Conservation (phyloP, 2,113 vertebrate genomes). For the Recurvirostra avosetta region DNA sequence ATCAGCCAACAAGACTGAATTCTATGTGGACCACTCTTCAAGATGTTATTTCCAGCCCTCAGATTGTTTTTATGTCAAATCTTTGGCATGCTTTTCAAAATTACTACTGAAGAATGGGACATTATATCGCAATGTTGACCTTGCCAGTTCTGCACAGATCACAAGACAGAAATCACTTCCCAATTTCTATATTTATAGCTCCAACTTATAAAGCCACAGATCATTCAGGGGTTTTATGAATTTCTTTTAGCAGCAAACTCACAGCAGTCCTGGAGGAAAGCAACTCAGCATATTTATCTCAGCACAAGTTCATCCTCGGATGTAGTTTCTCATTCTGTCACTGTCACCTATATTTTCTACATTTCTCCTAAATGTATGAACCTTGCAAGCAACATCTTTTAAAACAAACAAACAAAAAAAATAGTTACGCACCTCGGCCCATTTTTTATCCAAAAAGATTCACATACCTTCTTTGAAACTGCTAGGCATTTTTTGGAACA, state of each 20-base stretch:
- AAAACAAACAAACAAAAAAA: neutral
- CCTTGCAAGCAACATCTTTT: neutral
- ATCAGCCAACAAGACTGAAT: neutral
- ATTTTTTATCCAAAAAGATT: neutral
- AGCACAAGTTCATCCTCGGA: neutral
- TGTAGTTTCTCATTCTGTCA: neutral
- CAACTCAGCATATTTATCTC: neutral
- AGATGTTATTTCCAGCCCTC: neutral
- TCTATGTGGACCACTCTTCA: neutral
- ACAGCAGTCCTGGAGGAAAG: neutral
- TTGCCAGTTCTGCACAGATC: neutral
- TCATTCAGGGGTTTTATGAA: neutral
- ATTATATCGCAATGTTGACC: neutral
- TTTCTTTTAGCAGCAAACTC: neutral
- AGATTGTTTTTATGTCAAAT: neutral
- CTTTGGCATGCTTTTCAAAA: neutral
- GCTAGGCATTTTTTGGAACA: neutral
- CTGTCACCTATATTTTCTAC: neutral
- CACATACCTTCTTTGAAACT: neutral
- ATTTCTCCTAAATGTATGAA: neutral
- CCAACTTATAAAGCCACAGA: neutral
- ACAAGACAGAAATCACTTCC: conserved; percentile 17
- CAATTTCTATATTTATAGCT: neutral
- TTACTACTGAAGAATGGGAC: neutral
- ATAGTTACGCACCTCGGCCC: rapidly evolving